These are phyloP conservation scores for Yponomeuta evonymella DNA, from an alignment of 2,888 invertebrate genomes.

Conservation along the genomic window DNA sequence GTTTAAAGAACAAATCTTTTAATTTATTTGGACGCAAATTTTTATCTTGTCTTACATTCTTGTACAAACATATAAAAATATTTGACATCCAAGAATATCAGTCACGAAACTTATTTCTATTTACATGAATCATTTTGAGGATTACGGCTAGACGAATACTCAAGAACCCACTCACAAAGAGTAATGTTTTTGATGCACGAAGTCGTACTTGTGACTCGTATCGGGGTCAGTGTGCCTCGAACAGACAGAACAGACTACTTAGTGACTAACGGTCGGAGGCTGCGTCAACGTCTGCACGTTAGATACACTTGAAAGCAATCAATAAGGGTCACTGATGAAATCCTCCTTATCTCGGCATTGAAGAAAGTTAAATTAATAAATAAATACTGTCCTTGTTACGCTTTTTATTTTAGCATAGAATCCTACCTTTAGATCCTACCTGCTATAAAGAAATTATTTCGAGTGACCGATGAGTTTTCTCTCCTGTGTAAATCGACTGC, in stretches of 20 bases:
- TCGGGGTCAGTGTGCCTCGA: slow-evolving; percentile 61
- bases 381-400: no score
- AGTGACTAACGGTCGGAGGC: slow-evolving; percentile 55
- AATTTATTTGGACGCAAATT: not conserved
- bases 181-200: not conserved
- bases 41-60: not conserved
- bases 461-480: no score
- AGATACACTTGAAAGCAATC: no score
- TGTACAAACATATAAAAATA: not conserved
- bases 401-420: no score
- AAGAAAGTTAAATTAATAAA: no score
- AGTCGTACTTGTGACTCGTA: slow-evolving; percentile 27
- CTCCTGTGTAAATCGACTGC: not conserved
- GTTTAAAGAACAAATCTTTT: not conserved
- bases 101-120: not conserved
- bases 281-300: slow-evolving; percentile 27
- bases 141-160: no score
- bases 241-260: slow-evolving; percentile 14
- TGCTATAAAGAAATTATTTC: no score
- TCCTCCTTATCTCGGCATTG: no score
- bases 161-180: not conserved
- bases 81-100: not conserved
- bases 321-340: no score
- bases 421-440: no score
- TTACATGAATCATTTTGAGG: not conserved